These are phyloP conservation scores for Philopotamus ludificatus DNA, from an alignment of 1,140 invertebrate species.

Conservation along the genomic window DNA sequence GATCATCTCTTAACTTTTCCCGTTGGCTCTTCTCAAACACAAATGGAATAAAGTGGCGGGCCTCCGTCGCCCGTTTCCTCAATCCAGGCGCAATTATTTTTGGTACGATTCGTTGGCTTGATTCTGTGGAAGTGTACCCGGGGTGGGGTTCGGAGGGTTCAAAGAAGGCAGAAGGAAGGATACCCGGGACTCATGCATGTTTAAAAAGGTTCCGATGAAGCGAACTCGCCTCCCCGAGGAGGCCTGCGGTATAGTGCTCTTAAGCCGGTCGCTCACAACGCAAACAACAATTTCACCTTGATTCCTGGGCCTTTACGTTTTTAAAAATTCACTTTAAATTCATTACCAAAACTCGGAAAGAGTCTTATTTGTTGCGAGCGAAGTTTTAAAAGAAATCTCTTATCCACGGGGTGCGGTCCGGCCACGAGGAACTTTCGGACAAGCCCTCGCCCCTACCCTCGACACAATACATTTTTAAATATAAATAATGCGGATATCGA, in stretches of 20 bases:
- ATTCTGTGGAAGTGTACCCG: not conserved
- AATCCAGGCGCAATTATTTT: constrained; percentile 21
- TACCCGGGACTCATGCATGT: constrained; percentile 15
- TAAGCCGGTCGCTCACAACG: not conserved
- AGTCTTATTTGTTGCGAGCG: no score
- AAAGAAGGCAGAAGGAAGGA: not conserved
- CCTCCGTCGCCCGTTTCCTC: constrained; percentile 4
- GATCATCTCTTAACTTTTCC: no score
- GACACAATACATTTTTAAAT: no score
- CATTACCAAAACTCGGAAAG: no score
- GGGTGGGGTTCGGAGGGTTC: not conserved
- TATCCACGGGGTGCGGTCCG: no score
- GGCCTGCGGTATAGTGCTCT: constrained; percentile 12
- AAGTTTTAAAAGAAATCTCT: no score
- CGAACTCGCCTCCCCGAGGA: constrained; percentile 9
- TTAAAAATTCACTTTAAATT: no score
- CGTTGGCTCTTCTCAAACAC: not conserved
- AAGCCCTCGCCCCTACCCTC: no score
- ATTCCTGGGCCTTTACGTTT: no score
- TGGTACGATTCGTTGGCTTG: constrained; percentile 21
- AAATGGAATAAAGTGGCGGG: constrained; percentile 1
- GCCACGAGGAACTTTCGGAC: no score
- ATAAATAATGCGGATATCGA: no score
- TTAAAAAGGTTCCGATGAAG: constrained; percentile 22
- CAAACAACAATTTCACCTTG: no score